Evolutionary conservation across 2,888 invertebrate species (phyloP).

Genomic region (Lepidochrysops patricia): DNA sequence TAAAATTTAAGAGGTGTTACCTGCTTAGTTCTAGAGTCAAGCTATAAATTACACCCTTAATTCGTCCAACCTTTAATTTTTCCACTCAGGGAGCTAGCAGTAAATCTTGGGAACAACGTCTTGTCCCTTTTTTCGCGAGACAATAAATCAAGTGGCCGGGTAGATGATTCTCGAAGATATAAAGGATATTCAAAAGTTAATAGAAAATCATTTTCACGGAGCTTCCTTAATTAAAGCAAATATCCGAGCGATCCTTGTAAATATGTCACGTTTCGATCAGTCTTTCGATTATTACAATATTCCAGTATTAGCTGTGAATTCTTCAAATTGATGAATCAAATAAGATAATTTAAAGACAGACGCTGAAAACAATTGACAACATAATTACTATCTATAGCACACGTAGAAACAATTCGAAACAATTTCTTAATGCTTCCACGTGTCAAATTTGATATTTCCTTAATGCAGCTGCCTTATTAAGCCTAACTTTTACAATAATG

Average conservation of each 20-base stretch:
- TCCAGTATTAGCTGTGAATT: neutral
- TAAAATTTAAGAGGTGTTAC: conserved; percentile 2
- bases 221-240: conserved; percentile 16
- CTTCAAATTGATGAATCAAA: neutral
- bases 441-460: neutral
- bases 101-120: conserved; percentile 38
- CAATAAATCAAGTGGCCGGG: conserved; percentile 32
- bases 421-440: neutral
- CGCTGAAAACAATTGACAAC: too few relatives aligned
- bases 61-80: conserved; percentile 15
- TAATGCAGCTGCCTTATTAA: neutral
- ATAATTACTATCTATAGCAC: too few relatives aligned
- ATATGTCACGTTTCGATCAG: neutral
- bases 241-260: neutral
- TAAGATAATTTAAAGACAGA: too few relatives aligned
- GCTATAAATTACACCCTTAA: conserved; percentile 12
- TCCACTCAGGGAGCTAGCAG: conserved; percentile 23
- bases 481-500: neutral
- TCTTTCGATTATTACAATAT: neutral
- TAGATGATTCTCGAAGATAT: conserved; percentile 30
- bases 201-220: conserved; percentile 24
- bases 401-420: too few relatives aligned
- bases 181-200: conserved; percentile 29
- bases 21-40: conserved; percentile 1
- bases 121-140: conserved; percentile 27